phyloP scores from a whole-genome alignment of 1,140 invertebrate species.

The Melanaphis sacchari region DNA sequence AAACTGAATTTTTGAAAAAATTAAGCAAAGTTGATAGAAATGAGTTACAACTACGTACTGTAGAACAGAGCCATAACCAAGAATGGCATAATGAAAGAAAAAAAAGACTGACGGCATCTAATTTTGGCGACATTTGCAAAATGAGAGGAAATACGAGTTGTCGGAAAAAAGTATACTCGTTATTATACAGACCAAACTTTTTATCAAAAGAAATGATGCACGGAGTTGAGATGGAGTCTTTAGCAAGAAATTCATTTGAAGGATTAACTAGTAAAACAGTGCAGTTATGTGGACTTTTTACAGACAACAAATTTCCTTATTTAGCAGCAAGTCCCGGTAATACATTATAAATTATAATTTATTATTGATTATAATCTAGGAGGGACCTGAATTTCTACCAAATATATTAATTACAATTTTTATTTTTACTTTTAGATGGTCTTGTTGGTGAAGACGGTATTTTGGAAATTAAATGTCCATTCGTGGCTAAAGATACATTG shows the following conservation, averaged over 20 bases:
- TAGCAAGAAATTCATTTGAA: not conserved
- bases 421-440: not conserved
- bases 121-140: slow-evolving; percentile 38
- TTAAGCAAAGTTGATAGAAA: not conserved
- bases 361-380: not conserved
- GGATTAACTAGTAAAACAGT: not conserved
- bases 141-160: slow-evolving; percentile 28
- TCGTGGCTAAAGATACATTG: not conserved
- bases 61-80: not conserved
- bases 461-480: slow-evolving; percentile 38
- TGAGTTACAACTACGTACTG: not conserved
- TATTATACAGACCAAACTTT: not conserved
- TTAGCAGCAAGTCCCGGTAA: slow-evolving; percentile 31
- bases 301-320: slow-evolving; percentile 22
- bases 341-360: not conserved
- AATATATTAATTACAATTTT: not conserved
- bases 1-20: slow-evolving; percentile 8
- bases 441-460: not conserved
- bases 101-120: slow-evolving; percentile 28
- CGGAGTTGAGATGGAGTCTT: not conserved
- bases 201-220: slow-evolving; percentile 9
- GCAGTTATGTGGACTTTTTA: not conserved
- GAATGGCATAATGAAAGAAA: slow-evolving; percentile 9
- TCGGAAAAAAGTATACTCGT: slow-evolving; percentile 11
- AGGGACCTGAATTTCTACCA: too few species aligned